phyloP scores from a whole-genome alignment of 2,797 vertebrate genomes.

The Anguilla obscura region DNA sequence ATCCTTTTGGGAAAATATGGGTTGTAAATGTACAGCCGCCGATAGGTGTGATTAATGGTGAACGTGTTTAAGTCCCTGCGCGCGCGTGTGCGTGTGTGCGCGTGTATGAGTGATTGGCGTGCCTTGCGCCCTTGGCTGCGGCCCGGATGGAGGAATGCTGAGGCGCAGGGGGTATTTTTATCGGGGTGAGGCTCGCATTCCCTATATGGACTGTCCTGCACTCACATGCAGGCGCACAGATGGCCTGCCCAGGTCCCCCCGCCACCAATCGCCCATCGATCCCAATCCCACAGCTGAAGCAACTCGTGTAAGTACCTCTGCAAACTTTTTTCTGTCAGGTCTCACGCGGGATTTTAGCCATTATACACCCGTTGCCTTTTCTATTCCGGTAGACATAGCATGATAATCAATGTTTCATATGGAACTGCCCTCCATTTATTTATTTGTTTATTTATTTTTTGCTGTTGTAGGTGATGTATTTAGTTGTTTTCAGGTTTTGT shows the following conservation, averaged over 20 bases:
- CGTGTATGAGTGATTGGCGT: not conserved
- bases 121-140: not conserved
- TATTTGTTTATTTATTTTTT: not conserved
- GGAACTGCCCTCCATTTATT: not conserved
- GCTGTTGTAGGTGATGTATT: not conserved
- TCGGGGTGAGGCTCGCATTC: slow-evolving; percentile 13
- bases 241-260: not conserved
- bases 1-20: no score
- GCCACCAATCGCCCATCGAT: not conserved
- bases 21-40: no score
- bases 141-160: not conserved
- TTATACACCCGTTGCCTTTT: not conserved
- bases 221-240: not conserved
- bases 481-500: no score
- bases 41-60: not conserved
- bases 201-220: slow-evolving; percentile 22
- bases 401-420: no score
- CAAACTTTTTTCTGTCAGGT: not conserved
- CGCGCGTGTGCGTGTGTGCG: not conserved
- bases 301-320: slow-evolving; percentile 19
- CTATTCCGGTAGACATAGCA: not conserved
- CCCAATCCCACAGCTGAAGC: slow-evolving; percentile 15
- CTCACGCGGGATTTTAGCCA: not conserved
- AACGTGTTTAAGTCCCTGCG: no score
- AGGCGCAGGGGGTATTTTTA: slow-evolving; percentile 24